These are phyloP conservation scores for Drosophila neutralis DNA, from an alignment of 2,888 invertebrate species.

Conservation along the genomic window DNA sequence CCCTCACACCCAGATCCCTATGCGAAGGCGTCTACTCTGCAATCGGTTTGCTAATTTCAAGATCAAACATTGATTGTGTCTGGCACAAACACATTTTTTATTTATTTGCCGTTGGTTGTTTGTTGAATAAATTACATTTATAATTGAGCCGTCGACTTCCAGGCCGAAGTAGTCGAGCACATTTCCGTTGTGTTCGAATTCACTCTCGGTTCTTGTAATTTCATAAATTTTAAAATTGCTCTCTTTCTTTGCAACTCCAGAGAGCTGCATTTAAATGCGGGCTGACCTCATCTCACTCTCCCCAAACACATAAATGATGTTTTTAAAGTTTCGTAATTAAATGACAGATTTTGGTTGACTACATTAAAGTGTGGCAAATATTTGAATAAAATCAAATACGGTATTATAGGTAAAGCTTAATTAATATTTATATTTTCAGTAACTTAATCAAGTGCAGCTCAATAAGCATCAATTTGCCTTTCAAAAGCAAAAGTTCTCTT, in stretches of 20 bases:
- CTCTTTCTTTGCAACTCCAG: slow-evolving; percentile 23
- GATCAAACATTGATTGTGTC: slow-evolving; percentile 58
- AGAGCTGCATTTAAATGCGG: slow-evolving; percentile 24
- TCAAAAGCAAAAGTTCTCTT: not conserved
- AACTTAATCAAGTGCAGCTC: not conserved
- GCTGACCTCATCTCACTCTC: slow-evolving; percentile 1
- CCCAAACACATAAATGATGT: not conserved
- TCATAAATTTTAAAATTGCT: not conserved
- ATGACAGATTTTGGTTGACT: not conserved
- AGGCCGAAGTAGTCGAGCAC: slow-evolving; percentile 15
- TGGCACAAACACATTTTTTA: slow-evolving; percentile 42
- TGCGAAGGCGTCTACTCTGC: slow-evolving; percentile 26
- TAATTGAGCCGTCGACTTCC: slow-evolving; percentile 47
- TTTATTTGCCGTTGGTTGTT: slow-evolving; percentile 52
- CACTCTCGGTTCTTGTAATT: slow-evolving; percentile 17
- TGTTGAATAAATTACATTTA: slow-evolving; percentile 58
- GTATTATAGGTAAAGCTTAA: not conserved
- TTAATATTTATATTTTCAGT: not conserved
- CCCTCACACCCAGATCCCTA: slow-evolving; percentile 18
- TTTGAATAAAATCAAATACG: not conserved
- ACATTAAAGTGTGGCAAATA: not conserved
- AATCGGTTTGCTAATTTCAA: slow-evolving; percentile 51
- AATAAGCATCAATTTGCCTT: not conserved
- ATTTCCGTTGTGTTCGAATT: slow-evolving; percentile 35
- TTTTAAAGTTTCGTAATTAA: not conserved